Percentiles rank a stretch among this genome's conserved stretches.
phyloP scores from a whole-genome alignment of 2,113 vertebrate genomes.

The Rutilus rutilus region DNA sequence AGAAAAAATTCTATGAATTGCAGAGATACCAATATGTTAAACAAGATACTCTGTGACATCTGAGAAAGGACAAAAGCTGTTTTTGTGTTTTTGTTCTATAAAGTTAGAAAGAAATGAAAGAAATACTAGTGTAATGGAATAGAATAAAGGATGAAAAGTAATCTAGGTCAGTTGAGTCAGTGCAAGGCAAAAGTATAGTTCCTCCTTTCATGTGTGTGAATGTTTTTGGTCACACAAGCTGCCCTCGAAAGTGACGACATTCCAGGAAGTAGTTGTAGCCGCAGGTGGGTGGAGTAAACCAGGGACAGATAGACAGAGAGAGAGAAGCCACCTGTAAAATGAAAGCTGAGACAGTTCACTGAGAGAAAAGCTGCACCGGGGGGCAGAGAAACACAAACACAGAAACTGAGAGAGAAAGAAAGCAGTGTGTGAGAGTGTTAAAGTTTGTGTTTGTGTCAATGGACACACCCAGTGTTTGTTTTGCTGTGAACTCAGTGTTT shows the following conservation, averaged over 20 bases:
- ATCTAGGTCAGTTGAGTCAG: neutral
- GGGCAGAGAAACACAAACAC: conserved; percentile 1
- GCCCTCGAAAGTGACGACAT: conserved; percentile 36
- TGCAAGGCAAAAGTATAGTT: conserved; percentile 9
- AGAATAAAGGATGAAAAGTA: neutral
- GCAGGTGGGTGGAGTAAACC: conserved; percentile 67
- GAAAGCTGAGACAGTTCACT: conserved; percentile 27
- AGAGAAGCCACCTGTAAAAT: conserved; percentile 29
- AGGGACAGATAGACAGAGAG: conserved; percentile 15
- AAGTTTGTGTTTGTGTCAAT: conserved; percentile 13
- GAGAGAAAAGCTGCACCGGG: neutral
- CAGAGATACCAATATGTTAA: neutral
- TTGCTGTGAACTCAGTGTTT: conserved; percentile 29
- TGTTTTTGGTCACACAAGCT: conserved; percentile 55
- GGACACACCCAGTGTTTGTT: conserved; percentile 42
- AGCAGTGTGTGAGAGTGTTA: conserved; percentile 31
- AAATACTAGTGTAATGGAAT: neutral
- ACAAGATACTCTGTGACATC: neutral
- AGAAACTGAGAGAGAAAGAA: neutral
- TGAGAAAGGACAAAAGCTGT: neutral
- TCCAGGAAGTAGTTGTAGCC: conserved; percentile 72
- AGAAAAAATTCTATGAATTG: neutral
- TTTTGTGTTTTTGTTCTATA: too few species aligned
- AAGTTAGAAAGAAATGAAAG: neutral
- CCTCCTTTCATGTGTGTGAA: neutral